phyloP scores from a whole-genome alignment of 2,113 vertebrate species.

The Oreotragus oreotragus region DNA sequence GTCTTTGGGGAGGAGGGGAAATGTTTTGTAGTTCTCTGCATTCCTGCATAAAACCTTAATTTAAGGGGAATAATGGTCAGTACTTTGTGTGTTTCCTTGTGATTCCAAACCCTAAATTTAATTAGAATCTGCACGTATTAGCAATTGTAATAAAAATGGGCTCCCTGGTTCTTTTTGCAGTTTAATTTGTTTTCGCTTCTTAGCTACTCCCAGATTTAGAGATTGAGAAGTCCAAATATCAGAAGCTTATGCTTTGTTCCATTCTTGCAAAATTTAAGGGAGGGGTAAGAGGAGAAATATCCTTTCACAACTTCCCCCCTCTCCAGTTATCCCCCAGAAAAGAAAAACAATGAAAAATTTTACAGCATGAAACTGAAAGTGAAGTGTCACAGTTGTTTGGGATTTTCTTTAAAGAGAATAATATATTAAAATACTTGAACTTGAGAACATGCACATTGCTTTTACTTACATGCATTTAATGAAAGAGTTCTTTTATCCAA shows the following conservation, averaged over 20 bases:
- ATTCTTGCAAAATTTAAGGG: constrained; percentile 27
- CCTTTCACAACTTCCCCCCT: constrained; percentile 43
- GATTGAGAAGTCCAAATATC: constrained; percentile 43
- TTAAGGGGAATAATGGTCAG: constrained; percentile 45
- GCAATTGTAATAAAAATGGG: constrained; percentile 50
- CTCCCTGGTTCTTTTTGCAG: constrained; percentile 36
- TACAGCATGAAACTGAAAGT: constrained; percentile 73
- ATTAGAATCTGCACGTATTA: constrained; percentile 29
- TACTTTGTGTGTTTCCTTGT: constrained; percentile 34
- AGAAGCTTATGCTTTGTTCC: constrained; percentile 45
- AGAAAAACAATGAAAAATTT: constrained; percentile 69
- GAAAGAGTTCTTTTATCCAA: constrained; percentile 6
- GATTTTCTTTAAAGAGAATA: constrained; percentile 63
- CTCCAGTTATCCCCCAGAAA: constrained; percentile 54
- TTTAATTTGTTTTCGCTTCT: constrained; percentile 57
- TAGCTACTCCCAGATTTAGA: constrained; percentile 46
- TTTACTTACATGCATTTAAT: constrained; percentile 62
- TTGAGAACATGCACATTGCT: constrained; percentile 56
- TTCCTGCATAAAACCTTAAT: constrained; percentile 68
- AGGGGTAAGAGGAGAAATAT: constrained; percentile 24
- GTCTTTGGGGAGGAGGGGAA: constrained; percentile 59
- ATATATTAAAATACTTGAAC: constrained; percentile 59
- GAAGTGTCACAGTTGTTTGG: constrained; percentile 59
- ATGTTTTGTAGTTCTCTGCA: constrained; percentile 54
- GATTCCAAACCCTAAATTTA: constrained; percentile 58